Percentiles rank a stretch among this genome's conserved stretches.
Evolutionary conservation across 2,888 invertebrate species (phyloP).

Genomic region (Empis livida): DNA sequence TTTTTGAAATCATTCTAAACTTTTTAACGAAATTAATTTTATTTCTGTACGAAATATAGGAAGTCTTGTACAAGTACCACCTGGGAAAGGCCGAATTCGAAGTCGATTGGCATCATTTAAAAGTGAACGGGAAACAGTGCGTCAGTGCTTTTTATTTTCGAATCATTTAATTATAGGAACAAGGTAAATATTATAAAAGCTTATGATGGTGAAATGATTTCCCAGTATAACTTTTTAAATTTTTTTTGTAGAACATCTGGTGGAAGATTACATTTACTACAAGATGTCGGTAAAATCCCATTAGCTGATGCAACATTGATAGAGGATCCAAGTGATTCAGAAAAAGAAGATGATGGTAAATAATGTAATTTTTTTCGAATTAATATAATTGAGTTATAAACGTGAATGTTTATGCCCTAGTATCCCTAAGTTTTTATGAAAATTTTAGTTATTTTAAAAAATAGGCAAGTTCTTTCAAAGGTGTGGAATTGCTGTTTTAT

Average conservation of each 20-base stretch:
- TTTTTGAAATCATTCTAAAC: not conserved
- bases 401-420: too few species aligned
- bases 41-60: constrained; percentile 48
- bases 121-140: constrained; percentile 52
- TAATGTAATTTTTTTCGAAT: too few species aligned
- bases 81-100: constrained; percentile 40
- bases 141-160: constrained; percentile 84
- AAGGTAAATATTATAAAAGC: constrained; percentile 34
- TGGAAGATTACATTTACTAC: constrained; percentile 72
- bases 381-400: too few species aligned
- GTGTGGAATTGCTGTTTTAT: too few species aligned
- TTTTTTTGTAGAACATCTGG: constrained; percentile 47
- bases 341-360: constrained; percentile 54
- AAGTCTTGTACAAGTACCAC: constrained; percentile 59
- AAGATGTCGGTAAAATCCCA: constrained; percentile 69
- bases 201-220: constrained; percentile 1
- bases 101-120: constrained; percentile 48
- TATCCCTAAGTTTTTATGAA: too few species aligned
- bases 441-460: too few species aligned
- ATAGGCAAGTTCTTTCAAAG: too few species aligned
- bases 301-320: constrained; percentile 73
- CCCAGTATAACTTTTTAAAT: too few species aligned
- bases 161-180: constrained; percentile 80
- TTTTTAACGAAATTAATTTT: constrained; percentile 9
- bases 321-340: constrained; percentile 64